phyloP scores from a whole-genome alignment of 2,797 vertebrate genomes.

The Mycteria americana region DNA sequence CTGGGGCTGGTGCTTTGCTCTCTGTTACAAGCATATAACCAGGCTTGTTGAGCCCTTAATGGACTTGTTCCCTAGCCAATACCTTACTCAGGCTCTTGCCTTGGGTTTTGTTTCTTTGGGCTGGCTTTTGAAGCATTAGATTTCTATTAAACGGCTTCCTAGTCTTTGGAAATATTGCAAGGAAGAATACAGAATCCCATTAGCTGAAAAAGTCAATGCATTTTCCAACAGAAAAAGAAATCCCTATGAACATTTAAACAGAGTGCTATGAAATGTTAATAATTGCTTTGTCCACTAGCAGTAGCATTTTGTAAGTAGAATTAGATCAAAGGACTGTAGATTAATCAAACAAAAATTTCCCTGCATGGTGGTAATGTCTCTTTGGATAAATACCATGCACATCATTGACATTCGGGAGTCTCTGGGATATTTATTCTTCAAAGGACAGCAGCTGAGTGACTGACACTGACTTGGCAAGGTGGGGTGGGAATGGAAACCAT shows the following conservation, averaged over 20 bases:
- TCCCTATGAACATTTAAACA: slow-evolving; percentile 7
- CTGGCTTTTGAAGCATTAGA: neutral
- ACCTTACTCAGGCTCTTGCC: neutral
- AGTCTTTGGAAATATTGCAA: neutral
- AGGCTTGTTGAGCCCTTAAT: neutral
- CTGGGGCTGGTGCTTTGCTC: neutral
- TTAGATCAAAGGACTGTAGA: slow-evolving; percentile 4
- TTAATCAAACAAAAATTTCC: neutral
- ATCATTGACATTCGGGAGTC: neutral
- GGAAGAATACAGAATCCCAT: neutral
- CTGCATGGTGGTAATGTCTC: neutral
- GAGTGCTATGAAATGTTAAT: slow-evolving; percentile 16
- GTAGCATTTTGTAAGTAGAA: neutral
- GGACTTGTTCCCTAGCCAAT: neutral
- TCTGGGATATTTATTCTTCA: neutral
- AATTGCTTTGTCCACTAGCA: slow-evolving; percentile 4
- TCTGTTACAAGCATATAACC: neutral
- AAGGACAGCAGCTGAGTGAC: neutral
- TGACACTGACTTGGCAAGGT: neutral
- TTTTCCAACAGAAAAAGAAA: slow-evolving; percentile 17
- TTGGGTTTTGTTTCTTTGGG: neutral
- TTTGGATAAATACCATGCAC: neutral
- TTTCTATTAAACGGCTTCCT: neutral
- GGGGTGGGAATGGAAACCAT: neutral
- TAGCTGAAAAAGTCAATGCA: neutral